Percentiles rank a stretch among this genome's conserved stretches.
Conservation (phyloP, 2,888 invertebrate species). For the Diadegma fenestrale region DNA sequence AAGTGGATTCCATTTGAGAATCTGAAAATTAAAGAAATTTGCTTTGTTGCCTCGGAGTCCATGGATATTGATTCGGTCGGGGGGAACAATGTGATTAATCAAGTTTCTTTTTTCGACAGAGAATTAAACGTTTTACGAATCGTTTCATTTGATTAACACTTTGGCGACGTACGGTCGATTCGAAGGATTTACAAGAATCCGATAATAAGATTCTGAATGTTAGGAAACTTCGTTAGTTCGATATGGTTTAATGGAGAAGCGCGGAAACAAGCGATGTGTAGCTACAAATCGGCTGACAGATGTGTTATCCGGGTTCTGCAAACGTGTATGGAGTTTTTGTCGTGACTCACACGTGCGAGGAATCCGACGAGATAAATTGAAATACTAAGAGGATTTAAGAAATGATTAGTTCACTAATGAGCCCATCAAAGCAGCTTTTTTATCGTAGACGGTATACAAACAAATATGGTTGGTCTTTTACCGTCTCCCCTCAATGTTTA, state of each 20-base stretch:
- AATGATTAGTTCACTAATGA: constrained; percentile 52
- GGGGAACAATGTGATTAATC: background rate
- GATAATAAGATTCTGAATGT: constrained; percentile 5
- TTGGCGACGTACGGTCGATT: background rate
- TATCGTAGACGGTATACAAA: background rate
- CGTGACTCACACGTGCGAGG: constrained; percentile 32
- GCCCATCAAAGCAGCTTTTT: constrained; percentile 29
- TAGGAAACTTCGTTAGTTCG: constrained; percentile 7
- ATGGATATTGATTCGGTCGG: background rate
- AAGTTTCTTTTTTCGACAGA: background rate
- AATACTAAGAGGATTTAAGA: constrained; percentile 3
- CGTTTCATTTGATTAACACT: background rate
- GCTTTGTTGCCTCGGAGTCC: too few relatives aligned
- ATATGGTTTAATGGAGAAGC: constrained; percentile 22
- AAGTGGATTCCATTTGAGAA: too few relatives aligned
- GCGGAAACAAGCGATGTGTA: constrained; percentile 17
- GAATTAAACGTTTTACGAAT: background rate
- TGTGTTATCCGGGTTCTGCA: constrained; percentile 32
- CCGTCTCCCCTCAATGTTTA: background rate
- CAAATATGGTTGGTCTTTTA: constrained; percentile 25
- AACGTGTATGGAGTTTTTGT: background rate
- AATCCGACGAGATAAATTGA: constrained; percentile 37
- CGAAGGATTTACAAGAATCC: background rate
- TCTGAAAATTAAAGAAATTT: too few relatives aligned
- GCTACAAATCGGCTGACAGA: constrained; percentile 29